Evolutionary conservation across 2,113 vertebrate genomes (phyloP).

Genomic region (Isurus oxyrinchus): DNA sequence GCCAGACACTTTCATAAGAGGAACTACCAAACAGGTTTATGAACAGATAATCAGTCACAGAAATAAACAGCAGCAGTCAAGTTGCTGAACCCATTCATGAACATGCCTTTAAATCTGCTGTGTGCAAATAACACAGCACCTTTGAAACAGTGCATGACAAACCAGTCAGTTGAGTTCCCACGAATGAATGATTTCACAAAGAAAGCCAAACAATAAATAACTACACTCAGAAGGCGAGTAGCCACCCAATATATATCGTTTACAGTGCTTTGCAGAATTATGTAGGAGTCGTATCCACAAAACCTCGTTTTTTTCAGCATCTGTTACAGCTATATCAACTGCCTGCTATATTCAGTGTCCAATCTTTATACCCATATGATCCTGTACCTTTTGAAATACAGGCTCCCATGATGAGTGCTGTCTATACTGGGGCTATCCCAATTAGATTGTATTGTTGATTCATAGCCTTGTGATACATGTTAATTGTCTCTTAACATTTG

Average conservation of each 20-base stretch:
- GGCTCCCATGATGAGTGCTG: not conserved
- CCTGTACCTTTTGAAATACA: not conserved
- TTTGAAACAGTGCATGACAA: not conserved
- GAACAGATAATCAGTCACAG: not conserved
- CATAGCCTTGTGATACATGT: not conserved
- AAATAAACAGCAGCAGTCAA: not conserved
- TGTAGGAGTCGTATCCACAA: not conserved
- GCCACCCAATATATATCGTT: not conserved
- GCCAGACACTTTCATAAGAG: not conserved
- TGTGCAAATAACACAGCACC: not conserved
- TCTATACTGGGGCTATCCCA: not conserved
- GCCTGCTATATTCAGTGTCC: not conserved
- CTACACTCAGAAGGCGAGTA: not conserved
- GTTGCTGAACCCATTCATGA: not conserved
- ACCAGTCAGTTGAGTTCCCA: not conserved
- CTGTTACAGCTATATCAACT: not conserved
- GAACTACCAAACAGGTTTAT: not conserved
- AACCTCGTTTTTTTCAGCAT: not conserved
- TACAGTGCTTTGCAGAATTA: not conserved
- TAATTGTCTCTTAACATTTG: conserved; percentile 11
- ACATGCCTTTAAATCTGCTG: not conserved
- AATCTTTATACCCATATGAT: not conserved
- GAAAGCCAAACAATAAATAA: not conserved
- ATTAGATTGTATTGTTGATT: not conserved
- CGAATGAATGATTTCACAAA: not conserved